These are phyloP conservation scores for Piscicola geometra DNA, from an alignment of 2,888 invertebrate genomes.

Conservation along the genomic window DNA sequence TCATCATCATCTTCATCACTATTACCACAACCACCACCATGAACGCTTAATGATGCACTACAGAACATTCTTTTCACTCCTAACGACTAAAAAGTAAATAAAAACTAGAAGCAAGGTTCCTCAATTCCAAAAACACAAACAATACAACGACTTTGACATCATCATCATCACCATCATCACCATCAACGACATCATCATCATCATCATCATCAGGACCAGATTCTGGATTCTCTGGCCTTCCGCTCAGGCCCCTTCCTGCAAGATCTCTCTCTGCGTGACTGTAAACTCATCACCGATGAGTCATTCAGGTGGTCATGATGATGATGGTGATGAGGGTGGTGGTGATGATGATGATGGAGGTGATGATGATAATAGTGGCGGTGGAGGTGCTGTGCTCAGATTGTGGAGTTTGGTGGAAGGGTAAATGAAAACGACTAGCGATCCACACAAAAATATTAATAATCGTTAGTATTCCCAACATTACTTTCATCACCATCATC, in stretches of 20 bases:
- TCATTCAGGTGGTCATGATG: slow-evolving; percentile 74
- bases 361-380: slow-evolving; percentile 13
- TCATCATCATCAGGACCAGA: slow-evolving; percentile 58
- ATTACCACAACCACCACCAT: too few relatives aligned
- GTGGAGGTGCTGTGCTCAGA: neutral
- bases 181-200: slow-evolving; percentile 24
- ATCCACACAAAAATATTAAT: too few relatives aligned
- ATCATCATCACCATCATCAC: slow-evolving; percentile 31
- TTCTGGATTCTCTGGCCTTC: slow-evolving; percentile 91
- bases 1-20: slow-evolving; percentile 18
- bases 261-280: slow-evolving; percentile 85
- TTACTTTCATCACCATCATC: too few relatives aligned
- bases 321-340: too few relatives aligned
- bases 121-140: neutral
- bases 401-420: neutral
- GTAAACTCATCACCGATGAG: slow-evolving; percentile 90
- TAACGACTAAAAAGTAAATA: too few relatives aligned
- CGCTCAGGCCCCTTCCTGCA: slow-evolving; percentile 95
- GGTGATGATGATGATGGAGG: neutral
- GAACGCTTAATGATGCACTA: neutral
- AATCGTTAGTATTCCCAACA: too few relatives aligned
- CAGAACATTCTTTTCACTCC: neutral
- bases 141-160: slow-evolving; percentile 30
- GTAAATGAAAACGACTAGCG: neutral
- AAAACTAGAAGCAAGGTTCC: too few relatives aligned